Percentiles rank a stretch among this genome's conserved stretches.
phyloP scores from a whole-genome alignment of 2,113 vertebrate genomes.

The Mystacornis crossleyi region DNA sequence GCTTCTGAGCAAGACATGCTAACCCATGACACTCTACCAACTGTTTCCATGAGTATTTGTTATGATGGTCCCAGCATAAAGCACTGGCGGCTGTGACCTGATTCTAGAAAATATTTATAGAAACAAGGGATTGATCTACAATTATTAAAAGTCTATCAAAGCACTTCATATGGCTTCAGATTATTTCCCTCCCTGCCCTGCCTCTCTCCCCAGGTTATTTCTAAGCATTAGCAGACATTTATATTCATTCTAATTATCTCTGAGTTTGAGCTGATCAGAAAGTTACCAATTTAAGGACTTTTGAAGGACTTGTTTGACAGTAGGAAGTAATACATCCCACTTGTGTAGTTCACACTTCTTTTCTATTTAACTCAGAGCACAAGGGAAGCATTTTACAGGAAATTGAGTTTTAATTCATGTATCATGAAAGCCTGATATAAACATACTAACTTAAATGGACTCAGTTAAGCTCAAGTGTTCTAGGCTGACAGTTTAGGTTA shows the following conservation, averaged over 20 bases:
- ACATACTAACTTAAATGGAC: not conserved
- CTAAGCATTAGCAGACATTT: not conserved
- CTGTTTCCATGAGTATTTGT: constrained; percentile 74
- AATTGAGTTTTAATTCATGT: not conserved
- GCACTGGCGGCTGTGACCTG: constrained; percentile 70
- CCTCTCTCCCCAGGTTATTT: not conserved
- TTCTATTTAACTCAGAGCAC: not conserved
- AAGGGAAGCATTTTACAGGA: not conserved
- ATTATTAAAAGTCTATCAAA: constrained; percentile 56
- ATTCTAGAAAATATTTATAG: constrained; percentile 67
- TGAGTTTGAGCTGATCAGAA: not conserved
- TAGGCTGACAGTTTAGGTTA: not conserved
- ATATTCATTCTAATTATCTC: not conserved
- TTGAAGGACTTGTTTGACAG: not conserved
- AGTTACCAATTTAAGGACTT: not conserved
- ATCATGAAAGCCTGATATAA: not conserved
- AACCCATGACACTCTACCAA: not conserved
- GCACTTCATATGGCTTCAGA: not conserved
- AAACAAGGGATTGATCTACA: constrained; percentile 47
- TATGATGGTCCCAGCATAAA: constrained; percentile 79
- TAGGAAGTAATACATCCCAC: not conserved
- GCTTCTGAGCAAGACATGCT: not conserved
- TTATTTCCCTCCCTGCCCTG: not conserved
- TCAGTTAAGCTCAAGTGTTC: not conserved
- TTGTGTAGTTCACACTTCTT: not conserved